Conservation (phyloP, 2,113 vertebrate species). For the Regulus satrapa region DNA sequence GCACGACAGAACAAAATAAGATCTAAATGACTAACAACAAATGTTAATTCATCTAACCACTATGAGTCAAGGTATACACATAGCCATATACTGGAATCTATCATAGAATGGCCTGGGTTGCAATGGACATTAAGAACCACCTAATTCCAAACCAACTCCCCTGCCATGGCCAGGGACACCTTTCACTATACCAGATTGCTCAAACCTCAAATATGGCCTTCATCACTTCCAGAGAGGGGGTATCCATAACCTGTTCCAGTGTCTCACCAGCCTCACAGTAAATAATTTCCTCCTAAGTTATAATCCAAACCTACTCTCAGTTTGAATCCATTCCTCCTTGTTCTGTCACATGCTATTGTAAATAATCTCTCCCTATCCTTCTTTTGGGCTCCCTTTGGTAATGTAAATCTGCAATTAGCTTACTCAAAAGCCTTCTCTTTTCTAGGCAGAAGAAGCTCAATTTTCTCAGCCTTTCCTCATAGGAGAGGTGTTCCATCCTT, state of each 20-base stretch:
- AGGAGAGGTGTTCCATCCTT: background rate
- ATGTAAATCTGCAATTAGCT: background rate
- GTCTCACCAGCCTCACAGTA: background rate
- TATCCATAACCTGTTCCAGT: background rate
- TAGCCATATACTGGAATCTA: background rate
- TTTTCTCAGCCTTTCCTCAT: background rate
- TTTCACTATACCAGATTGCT: background rate
- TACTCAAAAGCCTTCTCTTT: background rate
- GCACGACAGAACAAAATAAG: background rate
- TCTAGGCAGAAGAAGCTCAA: background rate
- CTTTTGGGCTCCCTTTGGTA: background rate
- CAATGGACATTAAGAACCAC: background rate
- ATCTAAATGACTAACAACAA: background rate
- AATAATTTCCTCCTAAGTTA: background rate
- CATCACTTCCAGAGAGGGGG: background rate
- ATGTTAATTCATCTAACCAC: background rate
- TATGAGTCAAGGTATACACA: background rate
- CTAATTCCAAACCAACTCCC: background rate
- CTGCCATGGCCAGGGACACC: too few species aligned
- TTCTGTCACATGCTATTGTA: background rate
- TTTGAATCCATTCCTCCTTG: background rate
- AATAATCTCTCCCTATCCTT: background rate
- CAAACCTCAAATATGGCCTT: background rate
- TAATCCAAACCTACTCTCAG: background rate
- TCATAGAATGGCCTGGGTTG: background rate